Evolutionary conservation across 2,888 invertebrate genomes (phyloP).

Genomic region (Drosophila antonietae): DNA sequence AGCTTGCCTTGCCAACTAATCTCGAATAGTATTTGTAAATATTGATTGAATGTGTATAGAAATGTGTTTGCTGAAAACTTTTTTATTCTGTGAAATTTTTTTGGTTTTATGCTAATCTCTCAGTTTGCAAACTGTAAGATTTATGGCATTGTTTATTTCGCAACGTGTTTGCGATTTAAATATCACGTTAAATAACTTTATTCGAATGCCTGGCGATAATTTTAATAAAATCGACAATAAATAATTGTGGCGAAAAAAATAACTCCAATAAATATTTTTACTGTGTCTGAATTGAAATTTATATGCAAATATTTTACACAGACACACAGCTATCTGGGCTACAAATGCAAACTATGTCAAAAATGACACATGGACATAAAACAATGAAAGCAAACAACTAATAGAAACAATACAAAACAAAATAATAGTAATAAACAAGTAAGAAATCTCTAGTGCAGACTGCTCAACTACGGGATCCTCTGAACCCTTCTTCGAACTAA

Average conservation of each 20-base stretch:
- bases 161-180: constrained; percentile 22
- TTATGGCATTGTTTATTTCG: constrained; percentile 39
- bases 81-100: neutral
- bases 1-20: neutral
- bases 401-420: constrained; percentile 48
- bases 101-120: constrained; percentile 4
- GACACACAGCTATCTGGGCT: neutral
- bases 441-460: too few species aligned
- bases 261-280: constrained; percentile 7
- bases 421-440: neutral
- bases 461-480: too few species aligned
- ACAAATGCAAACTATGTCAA: constrained; percentile 63
- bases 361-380: constrained; percentile 55
- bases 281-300: constrained; percentile 25
- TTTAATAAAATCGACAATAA: constrained; percentile 35
- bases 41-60: constrained; percentile 13
- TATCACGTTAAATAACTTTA: constrained; percentile 30
- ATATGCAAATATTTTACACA: constrained; percentile 35
- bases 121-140: constrained; percentile 9
- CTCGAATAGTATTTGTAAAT: neutral
- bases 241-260: constrained; percentile 34
- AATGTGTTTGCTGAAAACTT: constrained; percentile 3
- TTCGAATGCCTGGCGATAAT: constrained; percentile 19
- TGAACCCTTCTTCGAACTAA: too few species aligned
- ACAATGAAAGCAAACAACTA: constrained; percentile 44